Conservation (phyloP, 1,140 invertebrate species). For the Rhagoletis zephyria region DNA sequence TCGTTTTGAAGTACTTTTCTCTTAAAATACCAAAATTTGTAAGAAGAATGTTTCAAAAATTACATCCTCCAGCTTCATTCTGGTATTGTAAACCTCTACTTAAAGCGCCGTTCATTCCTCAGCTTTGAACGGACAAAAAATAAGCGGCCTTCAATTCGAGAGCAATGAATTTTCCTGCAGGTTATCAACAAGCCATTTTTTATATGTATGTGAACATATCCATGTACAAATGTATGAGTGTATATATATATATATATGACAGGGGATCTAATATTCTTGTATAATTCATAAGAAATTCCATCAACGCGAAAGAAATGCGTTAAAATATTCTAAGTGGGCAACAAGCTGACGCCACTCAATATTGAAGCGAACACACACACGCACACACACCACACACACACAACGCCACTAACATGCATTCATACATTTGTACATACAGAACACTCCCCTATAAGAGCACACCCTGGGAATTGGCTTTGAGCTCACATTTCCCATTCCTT, state of each 20-base stretch:
- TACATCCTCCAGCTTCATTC: too few species aligned
- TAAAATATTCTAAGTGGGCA: constrained; percentile 71
- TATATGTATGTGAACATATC: too few species aligned
- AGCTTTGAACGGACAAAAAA: too few species aligned
- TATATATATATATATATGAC: background rate
- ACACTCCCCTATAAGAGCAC: background rate
- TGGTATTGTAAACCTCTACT: too few species aligned
- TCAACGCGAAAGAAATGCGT: constrained; percentile 64
- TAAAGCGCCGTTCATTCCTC: too few species aligned
- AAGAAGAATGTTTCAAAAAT: too few species aligned
- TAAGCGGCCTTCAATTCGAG: too few species aligned
- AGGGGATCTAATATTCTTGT: constrained; percentile 69
- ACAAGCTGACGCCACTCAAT: constrained; percentile 66
- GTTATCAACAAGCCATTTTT: too few species aligned
- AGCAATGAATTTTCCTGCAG: background rate
- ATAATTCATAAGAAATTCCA: constrained; percentile 74
- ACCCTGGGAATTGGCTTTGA: background rate
- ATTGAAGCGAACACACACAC: background rate
- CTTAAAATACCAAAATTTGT: too few species aligned
- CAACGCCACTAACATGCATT: background rate
- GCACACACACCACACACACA: background rate
- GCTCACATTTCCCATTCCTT: background rate
- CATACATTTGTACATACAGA: background rate
- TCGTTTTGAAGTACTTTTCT: too few species aligned
- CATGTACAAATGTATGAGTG: background rate